Percentiles rank a stretch among this genome's conserved stretches.
Evolutionary conservation across 2,113 vertebrate species (phyloP).

Genomic region (Vimba vimba): DNA sequence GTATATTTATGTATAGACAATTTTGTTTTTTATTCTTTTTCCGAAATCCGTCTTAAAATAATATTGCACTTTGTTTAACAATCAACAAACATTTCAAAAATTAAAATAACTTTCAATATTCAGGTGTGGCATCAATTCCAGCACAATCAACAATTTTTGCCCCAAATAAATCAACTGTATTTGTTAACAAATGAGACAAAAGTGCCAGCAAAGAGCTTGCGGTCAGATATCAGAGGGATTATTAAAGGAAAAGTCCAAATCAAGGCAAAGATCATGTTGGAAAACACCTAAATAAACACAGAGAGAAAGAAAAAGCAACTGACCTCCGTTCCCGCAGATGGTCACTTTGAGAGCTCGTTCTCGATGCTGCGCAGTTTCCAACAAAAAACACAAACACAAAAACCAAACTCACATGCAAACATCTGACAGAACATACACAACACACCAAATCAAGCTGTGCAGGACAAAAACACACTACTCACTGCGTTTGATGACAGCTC

Average conservation of each 20-base stretch:
- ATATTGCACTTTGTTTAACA: neutral
- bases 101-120: too few species aligned
- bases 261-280: neutral
- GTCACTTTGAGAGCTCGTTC: constrained; percentile 45
- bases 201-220: neutral
- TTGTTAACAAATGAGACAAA: neutral
- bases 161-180: neutral
- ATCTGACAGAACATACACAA: constrained; percentile 15
- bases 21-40: too few species aligned
- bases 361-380: constrained; percentile 36
- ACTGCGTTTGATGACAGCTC: constrained; percentile 87
- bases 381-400: constrained; percentile 33
- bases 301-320: neutral
- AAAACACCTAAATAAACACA: neutral
- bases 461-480: constrained; percentile 64
- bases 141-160: too few species aligned
- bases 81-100: neutral
- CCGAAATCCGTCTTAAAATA: neutral
- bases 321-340: constrained; percentile 54
- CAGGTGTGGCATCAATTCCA: too few species aligned
- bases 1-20: neutral
- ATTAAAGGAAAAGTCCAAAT: neutral
- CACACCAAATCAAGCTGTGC: neutral
- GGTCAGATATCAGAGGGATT: neutral
- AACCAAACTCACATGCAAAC: constrained; percentile 21